Conservation (phyloP, 2,797 vertebrate genomes). For the Myripristis jacobus region DNA sequence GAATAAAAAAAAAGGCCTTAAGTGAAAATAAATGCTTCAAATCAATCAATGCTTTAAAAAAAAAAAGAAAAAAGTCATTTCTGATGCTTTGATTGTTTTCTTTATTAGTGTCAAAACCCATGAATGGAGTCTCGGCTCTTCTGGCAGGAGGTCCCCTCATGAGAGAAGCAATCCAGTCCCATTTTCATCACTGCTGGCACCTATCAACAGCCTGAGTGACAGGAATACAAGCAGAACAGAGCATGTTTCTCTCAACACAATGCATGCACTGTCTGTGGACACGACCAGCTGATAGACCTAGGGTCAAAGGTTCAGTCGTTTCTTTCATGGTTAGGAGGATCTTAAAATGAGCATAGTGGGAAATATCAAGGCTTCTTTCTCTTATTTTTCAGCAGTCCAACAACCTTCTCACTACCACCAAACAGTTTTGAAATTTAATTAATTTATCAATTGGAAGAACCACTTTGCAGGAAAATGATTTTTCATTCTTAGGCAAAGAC, state of each 20-base stretch:
- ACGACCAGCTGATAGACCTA: slow-evolving; percentile 6
- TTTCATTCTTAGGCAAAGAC: too few relatives aligned
- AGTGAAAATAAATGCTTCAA: too few relatives aligned
- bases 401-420: too few relatives aligned
- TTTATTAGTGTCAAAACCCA: slow-evolving; percentile 43
- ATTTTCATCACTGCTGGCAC: slow-evolving; percentile 57
- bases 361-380: too few relatives aligned
- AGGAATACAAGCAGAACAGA: slow-evolving; percentile 38
- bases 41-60: too few relatives aligned
- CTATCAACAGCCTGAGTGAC: slow-evolving; percentile 40
- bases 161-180: slow-evolving; percentile 23
- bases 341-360: too few relatives aligned
- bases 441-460: too few relatives aligned
- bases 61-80: not conserved
- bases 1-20: too few relatives aligned
- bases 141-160: slow-evolving; percentile 32
- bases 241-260: slow-evolving; percentile 37
- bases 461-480: too few relatives aligned
- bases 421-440: too few relatives aligned
- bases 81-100: slow-evolving; percentile 30
- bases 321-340: not conserved
- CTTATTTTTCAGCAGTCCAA: too few relatives aligned
- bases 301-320: not conserved
- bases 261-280: slow-evolving; percentile 18
- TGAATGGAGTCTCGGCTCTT: slow-evolving; percentile 21